These are phyloP conservation scores for Typhlichthys subterraneus DNA, from an alignment of 2,797 vertebrate species.

Conservation along the genomic window DNA sequence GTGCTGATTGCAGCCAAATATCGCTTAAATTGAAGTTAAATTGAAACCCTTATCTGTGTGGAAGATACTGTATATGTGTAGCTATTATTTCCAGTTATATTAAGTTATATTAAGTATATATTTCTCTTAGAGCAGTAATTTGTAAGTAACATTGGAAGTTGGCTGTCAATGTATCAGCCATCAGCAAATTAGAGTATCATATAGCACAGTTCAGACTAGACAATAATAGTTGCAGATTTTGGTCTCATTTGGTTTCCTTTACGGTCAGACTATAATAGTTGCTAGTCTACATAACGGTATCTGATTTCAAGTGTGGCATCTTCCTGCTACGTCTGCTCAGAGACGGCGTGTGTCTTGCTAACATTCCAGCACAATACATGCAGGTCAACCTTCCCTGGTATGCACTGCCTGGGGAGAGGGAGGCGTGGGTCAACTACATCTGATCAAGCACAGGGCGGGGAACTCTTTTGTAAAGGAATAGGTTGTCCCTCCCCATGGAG, in stretches of 20 bases:
- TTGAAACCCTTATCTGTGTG: background rate
- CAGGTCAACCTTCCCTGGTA: slow-evolving; percentile 14
- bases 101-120: too few relatives aligned
- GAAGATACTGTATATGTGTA: background rate
- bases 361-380: slow-evolving; percentile 9
- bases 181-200: background rate
- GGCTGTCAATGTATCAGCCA: too few relatives aligned
- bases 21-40: background rate
- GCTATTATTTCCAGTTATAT: too few relatives aligned
- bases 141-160: too few relatives aligned
- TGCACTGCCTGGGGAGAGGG: background rate
- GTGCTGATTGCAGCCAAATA: background rate
- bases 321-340: background rate
- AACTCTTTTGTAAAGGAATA: slow-evolving; percentile 27
- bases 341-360: slow-evolving; percentile 16
- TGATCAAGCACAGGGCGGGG: slow-evolving; percentile 39
- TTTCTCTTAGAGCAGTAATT: too few relatives aligned
- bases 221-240: background rate
- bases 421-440: slow-evolving; percentile 27
- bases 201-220: background rate
- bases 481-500: slow-evolving; percentile 1
- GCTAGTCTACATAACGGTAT: background rate
- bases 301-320: slow-evolving; percentile 3
- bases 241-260: background rate
- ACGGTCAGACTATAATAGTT: background rate